Evolutionary conservation across 1,140 invertebrate species (phyloP), one percentile per base, ranked within the genome.

Genomic region (Cydia amplana): DNA sequence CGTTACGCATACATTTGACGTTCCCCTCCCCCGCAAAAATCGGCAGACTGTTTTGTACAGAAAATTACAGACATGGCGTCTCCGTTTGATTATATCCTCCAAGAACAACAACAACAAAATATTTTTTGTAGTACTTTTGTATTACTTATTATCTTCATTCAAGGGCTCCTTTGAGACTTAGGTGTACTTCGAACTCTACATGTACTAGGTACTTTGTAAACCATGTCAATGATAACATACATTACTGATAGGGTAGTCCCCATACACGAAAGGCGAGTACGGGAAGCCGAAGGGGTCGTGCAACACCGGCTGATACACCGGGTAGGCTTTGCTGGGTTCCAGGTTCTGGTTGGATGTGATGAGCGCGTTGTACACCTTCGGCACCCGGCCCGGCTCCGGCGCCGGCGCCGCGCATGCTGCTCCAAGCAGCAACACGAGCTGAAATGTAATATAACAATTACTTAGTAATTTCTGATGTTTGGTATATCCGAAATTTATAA

Each of bases 321-420:
- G 96, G 87, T 94, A 96, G 0, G 96, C 95, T 65, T 95, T 94
- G 75, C 95, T 96, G 7, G 96, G 95, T 23, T 95, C 94, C 28
- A 96, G 85, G 84, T 96, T 96, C 81, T 96, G 95, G 80, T 96
- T 95, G 2, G 95, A 96, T 4, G 95, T 96, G 80, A 96, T 96
- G 20, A 96, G 91, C 0, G 95, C 95, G 87, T 96, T 96, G 88
- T 96, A 96, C 16, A 96, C 95, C 82, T 95, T 96, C 2, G 96
- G 96, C 40, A 91, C 93, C 86, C 93, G 91, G 65, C 83, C 88
- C 4, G 83, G 77, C 18, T 40, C 75, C 1, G 87, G 91, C 23
- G 91, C 87, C 60, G 94, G 94, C 10, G 92, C 93, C 7, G 93
- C 90, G n/a, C 87, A 78, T 75, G 85, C 70, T 74, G 79, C 9